Base-by-base conservation (phyloP, 2,888 invertebrate species). In the Sthenelais limicola region DNA sequence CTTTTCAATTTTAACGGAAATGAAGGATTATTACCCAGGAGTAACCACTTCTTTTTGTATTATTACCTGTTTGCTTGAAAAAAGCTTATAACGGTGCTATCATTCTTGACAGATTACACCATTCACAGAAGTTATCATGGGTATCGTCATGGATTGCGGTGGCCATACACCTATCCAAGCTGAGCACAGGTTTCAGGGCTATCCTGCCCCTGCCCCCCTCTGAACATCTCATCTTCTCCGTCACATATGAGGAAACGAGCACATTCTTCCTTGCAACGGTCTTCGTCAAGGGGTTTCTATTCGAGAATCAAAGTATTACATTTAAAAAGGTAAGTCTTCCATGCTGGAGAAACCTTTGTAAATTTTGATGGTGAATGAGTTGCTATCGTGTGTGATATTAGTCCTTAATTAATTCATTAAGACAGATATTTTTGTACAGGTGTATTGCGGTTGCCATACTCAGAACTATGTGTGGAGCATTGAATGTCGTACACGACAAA, bases 71-170 rank as follows among this genome's bases (percentile, higher is more conserved):
- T 43, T 43, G 15, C 43, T 43, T 43, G 43, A 43, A 43, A 43
- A 12, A 43, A 43, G 24, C 24, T 21, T 24, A 48, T 4, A 24
- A 18, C 28, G 28, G 28, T 1, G 9, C 48, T 21, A 5, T n/a
- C 30, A 28, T 32, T 4, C 28, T 9, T 58, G 48, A 51, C 51
- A 71, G 71, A 43, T 51, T 71, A 43, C 48, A 66, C 49, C 66
- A 71, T 26, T 38, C 49, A n/a, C 49, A 66, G 21, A 71, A 49
- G 49, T 33, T 71, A 26, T 28, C 66, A 26, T 71, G 71, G 71
- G 62, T 66, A 21, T 51, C 43, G 7, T 28, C 52, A 5, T 68
- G 68, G 18, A 18, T 68, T n/a, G 32, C n/a, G 18, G 33, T 68
- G 4, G 49, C 68, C 21, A 30, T 67, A 2, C 67, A 67, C 32